Base-by-base conservation (phyloP, 2,888 invertebrate genomes). In the Eristalis arbustorum region DNA sequence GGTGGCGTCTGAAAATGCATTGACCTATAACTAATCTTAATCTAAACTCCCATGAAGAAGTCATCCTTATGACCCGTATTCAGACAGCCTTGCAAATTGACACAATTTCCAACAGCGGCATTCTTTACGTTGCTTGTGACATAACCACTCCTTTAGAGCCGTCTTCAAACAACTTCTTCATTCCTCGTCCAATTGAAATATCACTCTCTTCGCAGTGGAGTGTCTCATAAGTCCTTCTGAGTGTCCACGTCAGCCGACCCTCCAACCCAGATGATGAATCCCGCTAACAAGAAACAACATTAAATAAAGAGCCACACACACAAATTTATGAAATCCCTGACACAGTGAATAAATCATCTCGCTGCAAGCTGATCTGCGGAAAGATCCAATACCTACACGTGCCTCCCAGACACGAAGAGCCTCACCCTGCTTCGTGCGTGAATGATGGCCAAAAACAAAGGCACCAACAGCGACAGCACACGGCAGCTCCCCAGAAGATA, bases 391-490 rank as follows among this genome's bases (percentile, higher is more conserved):
- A 59, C 31, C 34, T 57, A 67, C 69, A 75, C 75, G 84, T 84
- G 76, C 63, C 76, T 67, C 6, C 42, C 61, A 25, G 37, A 40
- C 62, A 61, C 28, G 59, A 3, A 13, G 13, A 64, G 72, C 76
- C 81, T 73, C 81, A 69, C 81, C 76, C 72, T 49, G 18, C 63
- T 64, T 81, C n/a, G 68, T 76, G 80, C 63, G 84, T 81, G 68
- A 76, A 68, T 72, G 63, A 81, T 68, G 56, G 71, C 31, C 37
- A 6, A 3, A 68, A 69, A 14, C 11, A 14, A 71, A 69, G 11
- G 8, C 22, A 14, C 18, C 11, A 49, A n/a, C n/a, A n/a, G n/a
- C 42, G 34, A 34, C 14, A 59, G 66, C 74, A 22, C 23, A 61
- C 72, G 23, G 71, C 73, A 78, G 79, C 83, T 73, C 57, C 73